These are phyloP conservation scores for Zygaena filipendulae DNA, from an alignment of 2,888 invertebrate species.

Conservation along the genomic window DNA sequence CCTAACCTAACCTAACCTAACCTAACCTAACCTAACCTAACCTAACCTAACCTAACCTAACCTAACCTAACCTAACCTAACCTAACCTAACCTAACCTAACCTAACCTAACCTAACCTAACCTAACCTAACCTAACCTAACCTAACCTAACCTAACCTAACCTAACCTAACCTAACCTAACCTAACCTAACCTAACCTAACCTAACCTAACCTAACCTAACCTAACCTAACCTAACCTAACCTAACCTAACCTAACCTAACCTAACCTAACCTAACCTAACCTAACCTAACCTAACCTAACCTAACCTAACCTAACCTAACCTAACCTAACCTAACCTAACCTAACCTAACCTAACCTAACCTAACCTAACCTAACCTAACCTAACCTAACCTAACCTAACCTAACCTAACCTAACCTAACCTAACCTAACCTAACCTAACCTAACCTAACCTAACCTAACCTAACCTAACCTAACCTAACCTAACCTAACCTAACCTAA, in stretches of 20 bases:
- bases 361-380: conserved; percentile 16
- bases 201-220: conserved; percentile 11
- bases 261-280: too few species aligned
- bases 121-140: conserved; percentile 12
- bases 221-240: conserved; percentile 11
- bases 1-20: conserved; percentile 12
- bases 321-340: conserved; percentile 9
- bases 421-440: conserved; percentile 12
- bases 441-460: conserved; percentile 13
- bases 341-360: conserved; percentile 12
- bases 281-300: conserved; percentile 11
- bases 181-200: conserved; percentile 11
- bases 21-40: conserved; percentile 12
- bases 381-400: conserved; percentile 15
- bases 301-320: conserved; percentile 6
- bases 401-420: conserved; percentile 14
- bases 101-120: conserved; percentile 12
- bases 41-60: conserved; percentile 11
- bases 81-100: conserved; percentile 10
- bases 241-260: conserved; percentile 8
- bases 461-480: conserved; percentile 16
- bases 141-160: conserved; percentile 10
- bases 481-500: conserved; percentile 15
- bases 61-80: conserved; percentile 11
- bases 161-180: conserved; percentile 11